Base-by-base conservation (phyloP, 2,888 invertebrate species). In the Volucella inflata region DNA sequence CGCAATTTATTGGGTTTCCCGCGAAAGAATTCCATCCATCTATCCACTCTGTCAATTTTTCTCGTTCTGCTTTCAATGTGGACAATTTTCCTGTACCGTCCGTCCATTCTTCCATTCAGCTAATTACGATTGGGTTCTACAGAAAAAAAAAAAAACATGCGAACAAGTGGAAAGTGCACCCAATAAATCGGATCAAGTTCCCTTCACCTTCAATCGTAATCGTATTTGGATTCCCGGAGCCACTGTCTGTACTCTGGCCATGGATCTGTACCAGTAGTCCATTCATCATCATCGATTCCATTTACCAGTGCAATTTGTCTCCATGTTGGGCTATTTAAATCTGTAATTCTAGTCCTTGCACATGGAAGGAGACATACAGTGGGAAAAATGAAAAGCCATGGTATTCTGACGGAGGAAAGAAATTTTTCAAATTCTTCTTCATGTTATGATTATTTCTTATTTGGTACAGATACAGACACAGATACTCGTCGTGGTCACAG, bases 301-400 rank as follows among this genome's bases (percentile, higher is more conserved):
- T 80, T 80, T 75, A 79, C 51, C 72, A 53, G 12, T 64, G 57
- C 57, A 81, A 82, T 82, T 82, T 76, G 71, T 65, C 59, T 42
- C 9, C 38, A 40, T 59, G 48, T 36, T 16, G 12, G 48, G 48
- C 65, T 60, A 75, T 78, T 48, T 65, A 57, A 68, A 42, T 78
- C 12, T 55, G 83, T 75, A 84, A 84, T 59, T 68, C 59, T 78
- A 84, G 21, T 75, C 78, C 79, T 75, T 83, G 42, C 59, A 70
- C 48, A 75, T 78, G 78, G 21, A 51, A 36, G 12, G 48, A 70
- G 51, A 44, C 36, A 51, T 36, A 72, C 42, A 65, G 53, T 48
- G 36, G 60, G 14, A 51, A 16, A 48, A 17, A 40, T 30, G 4
- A 6, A 30, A 6, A 6, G 6, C 30, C 30, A 30, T 30, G 30